Conservation (phyloP, 2,113 vertebrate genomes). For the Xenopus laevis region DNA sequence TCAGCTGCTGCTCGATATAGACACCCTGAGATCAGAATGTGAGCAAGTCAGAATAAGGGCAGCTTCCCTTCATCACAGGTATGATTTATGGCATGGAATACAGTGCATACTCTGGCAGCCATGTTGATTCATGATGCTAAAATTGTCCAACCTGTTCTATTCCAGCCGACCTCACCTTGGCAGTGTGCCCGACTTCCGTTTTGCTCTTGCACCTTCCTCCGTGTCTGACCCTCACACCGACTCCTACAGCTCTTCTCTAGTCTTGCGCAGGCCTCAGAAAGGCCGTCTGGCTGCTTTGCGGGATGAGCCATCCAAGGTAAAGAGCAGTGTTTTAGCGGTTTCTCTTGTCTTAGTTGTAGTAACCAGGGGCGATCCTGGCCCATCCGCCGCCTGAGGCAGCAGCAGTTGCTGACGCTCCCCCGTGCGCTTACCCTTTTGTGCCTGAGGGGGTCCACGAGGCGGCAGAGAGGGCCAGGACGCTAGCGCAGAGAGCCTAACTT, state of each 20-base stretch:
- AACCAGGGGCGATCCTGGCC: no score
- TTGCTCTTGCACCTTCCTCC: conserved; percentile 73
- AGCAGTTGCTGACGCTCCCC: no score
- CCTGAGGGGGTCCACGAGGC: no score
- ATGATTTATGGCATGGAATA: conserved; percentile 8
- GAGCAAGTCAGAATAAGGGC: conserved; percentile 83
- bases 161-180: conserved; percentile 75
- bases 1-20: conserved; percentile 84
- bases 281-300: conserved; percentile 82
- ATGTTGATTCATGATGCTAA: no score
- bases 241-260: conserved; percentile 69
- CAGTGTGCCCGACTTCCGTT: conserved; percentile 88
- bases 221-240: conserved; percentile 78
- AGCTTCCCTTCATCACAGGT: conserved; percentile 82
- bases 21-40: conserved; percentile 78
- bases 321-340: not conserved
- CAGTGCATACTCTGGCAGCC: no score
- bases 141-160: no score
- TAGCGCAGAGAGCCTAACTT: no score
- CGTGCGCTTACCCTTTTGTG: no score
- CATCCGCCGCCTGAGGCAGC: no score
- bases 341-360: no score
- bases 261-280: conserved; percentile 86
- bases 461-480: no score
- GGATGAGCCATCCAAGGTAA: conserved; percentile 93